These are phyloP conservation scores for Platypus cylindrus DNA, from an alignment of 2,888 invertebrate species.

Conservation along the genomic window DNA sequence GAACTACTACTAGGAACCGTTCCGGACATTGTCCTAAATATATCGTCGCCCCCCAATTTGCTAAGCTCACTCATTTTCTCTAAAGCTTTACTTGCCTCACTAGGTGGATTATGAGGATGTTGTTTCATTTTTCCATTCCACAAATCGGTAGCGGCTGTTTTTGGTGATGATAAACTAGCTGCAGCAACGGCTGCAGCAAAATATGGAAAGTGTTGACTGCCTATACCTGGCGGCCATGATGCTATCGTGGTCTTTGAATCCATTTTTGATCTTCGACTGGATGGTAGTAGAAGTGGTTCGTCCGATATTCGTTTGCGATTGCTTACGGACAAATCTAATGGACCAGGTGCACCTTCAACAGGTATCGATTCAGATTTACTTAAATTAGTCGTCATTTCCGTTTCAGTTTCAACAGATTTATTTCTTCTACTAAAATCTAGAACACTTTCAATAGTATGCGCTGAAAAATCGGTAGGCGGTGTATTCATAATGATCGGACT, in stretches of 20 bases:
- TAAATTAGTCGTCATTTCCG: constrained; percentile 59
- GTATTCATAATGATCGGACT: constrained; percentile 35
- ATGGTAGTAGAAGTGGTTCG: constrained; percentile 42
- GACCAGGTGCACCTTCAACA: constrained; percentile 47
- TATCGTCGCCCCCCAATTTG: constrained; percentile 67
- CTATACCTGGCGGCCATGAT: constrained; percentile 63
- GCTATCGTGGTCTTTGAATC: constrained; percentile 61
- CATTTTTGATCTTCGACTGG: constrained; percentile 53
- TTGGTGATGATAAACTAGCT: constrained; percentile 56
- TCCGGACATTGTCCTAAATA: constrained; percentile 50
- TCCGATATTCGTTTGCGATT: constrained; percentile 58
- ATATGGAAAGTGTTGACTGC: constrained; percentile 64
- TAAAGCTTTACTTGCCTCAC: constrained; percentile 74
- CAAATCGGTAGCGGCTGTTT: constrained; percentile 35
- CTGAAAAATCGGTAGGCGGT: constrained; percentile 38
- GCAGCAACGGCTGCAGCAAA: constrained; percentile 68
- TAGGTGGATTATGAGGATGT: constrained; percentile 59
- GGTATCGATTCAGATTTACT: constrained; percentile 52
- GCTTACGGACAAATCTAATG: constrained; percentile 68
- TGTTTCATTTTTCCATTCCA: constrained; percentile 68
- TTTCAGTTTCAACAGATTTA: constrained; percentile 38
- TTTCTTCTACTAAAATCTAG: constrained; percentile 69
- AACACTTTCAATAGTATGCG: constrained; percentile 44
- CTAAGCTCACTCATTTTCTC: constrained; percentile 88
- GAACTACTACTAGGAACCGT: constrained; percentile 42